Base-by-base conservation (phyloP, 2,888 invertebrate genomes). In the Alsophila aescularia region DNA sequence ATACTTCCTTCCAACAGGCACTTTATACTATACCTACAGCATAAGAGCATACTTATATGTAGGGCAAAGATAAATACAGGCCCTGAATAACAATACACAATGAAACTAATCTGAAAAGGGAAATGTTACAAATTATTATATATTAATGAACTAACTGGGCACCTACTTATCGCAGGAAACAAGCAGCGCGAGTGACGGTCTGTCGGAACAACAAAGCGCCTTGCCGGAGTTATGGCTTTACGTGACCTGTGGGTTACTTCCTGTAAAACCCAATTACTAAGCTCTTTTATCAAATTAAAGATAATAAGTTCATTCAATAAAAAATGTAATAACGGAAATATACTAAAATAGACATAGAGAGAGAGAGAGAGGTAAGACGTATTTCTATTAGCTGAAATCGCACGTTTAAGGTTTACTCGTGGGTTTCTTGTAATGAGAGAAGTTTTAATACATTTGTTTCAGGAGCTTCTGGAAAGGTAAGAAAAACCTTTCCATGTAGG, bases 401-500 rank as follows among this genome's bases (percentile, higher is more conserved):
- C 27, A 31, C 2, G 35, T 35, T 9, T 31, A 18, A 39, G 7
- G 21, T 49, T 72, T 70, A 82, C 80, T 79, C 85, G 79, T 85
- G 87, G 83, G 88, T 69, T 81, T 80, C 75, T 73, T 77, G 88
- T 76, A 86, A 88, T 70, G 65, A 54, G 86, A 88, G 73, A 74
- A 74, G 79, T 72, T 73, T 18, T 69, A 75, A 2, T 75, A 72
- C 12, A 16, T 60, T 52, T 52, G 54, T 62, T 70, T 72, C 75
- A 79, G 81, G 72, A 75, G 15, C 12, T 32, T 12, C n/a, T 12
- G 9, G 10, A 37, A 18, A 37, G 3, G 14, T 18, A 16, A n/a
- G 21, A 14, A 41, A 41, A 27, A 14, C 29, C 21, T 7, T 70
- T 77, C 69, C 59, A 29, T 29, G n/a, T 8, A 10, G n/a, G n/a